phyloP scores from a whole-genome alignment of 2,797 vertebrate genomes.

The Cercopithecus mitis region DNA sequence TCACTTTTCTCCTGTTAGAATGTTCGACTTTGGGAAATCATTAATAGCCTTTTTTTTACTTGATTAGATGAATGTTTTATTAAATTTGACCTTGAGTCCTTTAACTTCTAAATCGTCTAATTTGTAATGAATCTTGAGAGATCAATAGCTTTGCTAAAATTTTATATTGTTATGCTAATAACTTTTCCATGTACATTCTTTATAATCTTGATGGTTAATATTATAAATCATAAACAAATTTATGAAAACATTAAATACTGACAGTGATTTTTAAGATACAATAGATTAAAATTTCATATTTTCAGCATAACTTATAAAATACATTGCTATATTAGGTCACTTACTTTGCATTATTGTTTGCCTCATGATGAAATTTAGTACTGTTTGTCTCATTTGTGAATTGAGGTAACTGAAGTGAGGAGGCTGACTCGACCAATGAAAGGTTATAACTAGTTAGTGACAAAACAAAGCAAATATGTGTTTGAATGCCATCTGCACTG shows the following conservation, averaged over 20 bases:
- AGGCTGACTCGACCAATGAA: background rate
- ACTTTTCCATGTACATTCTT: background rate
- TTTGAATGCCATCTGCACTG: background rate
- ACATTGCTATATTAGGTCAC: background rate
- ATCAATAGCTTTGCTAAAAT: constrained; percentile 18
- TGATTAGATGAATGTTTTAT: background rate
- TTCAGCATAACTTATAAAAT: background rate
- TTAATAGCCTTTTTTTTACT: background rate
- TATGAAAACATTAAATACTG: background rate
- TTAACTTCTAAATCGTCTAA: background rate
- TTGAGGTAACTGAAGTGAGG: background rate
- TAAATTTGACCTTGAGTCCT: background rate
- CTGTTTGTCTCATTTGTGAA: background rate
- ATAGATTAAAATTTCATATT: background rate
- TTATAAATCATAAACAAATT: background rate
- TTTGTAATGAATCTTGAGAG: constrained; percentile 4
- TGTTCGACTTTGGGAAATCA: background rate
- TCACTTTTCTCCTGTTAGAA: constrained; percentile 9
- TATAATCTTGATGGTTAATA: background rate
- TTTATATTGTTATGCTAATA: constrained; percentile 12
- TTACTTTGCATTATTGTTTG: background rate
- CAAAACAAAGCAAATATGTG: background rate
- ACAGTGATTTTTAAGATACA: background rate
- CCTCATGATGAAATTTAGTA: background rate
- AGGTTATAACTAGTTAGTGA: background rate